These are phyloP conservation scores for Stegophylla sp. DNA, from an alignment of 2,888 invertebrate genomes.

Conservation along the genomic window DNA sequence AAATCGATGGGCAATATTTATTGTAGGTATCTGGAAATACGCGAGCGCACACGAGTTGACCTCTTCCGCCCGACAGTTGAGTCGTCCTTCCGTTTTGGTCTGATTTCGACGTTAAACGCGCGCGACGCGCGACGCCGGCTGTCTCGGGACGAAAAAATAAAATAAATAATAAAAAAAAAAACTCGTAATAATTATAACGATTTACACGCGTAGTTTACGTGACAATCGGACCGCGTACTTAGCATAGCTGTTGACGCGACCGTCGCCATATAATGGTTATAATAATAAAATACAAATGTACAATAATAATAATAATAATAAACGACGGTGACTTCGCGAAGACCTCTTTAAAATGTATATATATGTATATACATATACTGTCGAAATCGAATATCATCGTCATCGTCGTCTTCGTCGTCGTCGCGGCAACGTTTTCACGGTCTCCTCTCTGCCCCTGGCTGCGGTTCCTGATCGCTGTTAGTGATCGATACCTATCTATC, in stretches of 20 bases:
- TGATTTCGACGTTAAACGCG: conserved; percentile 52
- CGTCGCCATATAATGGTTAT: background rate
- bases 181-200: background rate
- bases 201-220: conserved; percentile 28
- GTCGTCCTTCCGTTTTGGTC: conserved; percentile 32
- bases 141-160: background rate
- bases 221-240: conserved; percentile 18
- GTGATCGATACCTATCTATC: too few relatives aligned
- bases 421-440: conserved; percentile 4
- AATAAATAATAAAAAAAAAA: background rate
- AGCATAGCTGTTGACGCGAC: background rate
- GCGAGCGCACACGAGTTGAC: background rate
- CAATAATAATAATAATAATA: background rate
- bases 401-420: too few relatives aligned
- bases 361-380: too few relatives aligned
- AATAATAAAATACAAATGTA: background rate
- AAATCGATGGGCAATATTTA: background rate
- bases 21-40: background rate
- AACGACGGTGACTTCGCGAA: background rate
- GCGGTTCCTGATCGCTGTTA: background rate
- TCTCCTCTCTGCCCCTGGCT: background rate
- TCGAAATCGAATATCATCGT: background rate
- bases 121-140: background rate
- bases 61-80: background rate
- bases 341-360: too few relatives aligned